Base-by-base conservation (phyloP, 2,797 vertebrate genomes). In the Lacerta viridis region DNA sequence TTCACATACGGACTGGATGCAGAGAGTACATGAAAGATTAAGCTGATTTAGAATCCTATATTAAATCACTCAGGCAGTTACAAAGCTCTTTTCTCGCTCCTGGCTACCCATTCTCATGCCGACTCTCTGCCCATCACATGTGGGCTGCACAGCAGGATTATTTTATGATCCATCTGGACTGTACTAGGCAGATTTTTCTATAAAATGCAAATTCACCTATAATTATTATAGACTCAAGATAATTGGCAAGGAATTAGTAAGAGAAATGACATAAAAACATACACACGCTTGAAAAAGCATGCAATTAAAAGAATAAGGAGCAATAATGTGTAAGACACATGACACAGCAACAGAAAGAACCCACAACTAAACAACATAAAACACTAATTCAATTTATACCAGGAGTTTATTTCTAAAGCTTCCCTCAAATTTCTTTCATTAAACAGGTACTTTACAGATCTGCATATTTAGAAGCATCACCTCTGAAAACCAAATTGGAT, bases 91-190 rank as follows among this genome's bases (percentile, higher is more conserved):
- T 93, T 94, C 55, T 94, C 79, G 81, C 92, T 95, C 85, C 82
- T 29, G 11, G 95, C 91, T 94, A 89, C 85, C 92, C 86, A 90
- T 95, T 94, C 95, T 93, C 92, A 94, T 89, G 72, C 92, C 90
- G 92, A 94, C 89, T 85, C 71, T 94, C 88, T 78, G 87, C 92
- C 95, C 95, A 89, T 93, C 93, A 92, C 91, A 92, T 92, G 90
- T 95, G 93, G 93, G 91, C 94, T 94, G 92, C 90, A 94, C 80
- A 96, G 88, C 80, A 93, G 94, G 96, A 96, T 97, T 97, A 96
- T 86, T 94, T 89, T 94, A 95, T 95, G 95, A 96, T 95, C 94
- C 94, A 95, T 95, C 92, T 96, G 95, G 95, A 96, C 92, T 18
- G 68, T 69, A 87, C 91, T 88, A 94, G 93, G 78, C 86, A 93